phyloP scores from a whole-genome alignment of 2,888 invertebrate genomes.

The Ectobius pallidus region DNA sequence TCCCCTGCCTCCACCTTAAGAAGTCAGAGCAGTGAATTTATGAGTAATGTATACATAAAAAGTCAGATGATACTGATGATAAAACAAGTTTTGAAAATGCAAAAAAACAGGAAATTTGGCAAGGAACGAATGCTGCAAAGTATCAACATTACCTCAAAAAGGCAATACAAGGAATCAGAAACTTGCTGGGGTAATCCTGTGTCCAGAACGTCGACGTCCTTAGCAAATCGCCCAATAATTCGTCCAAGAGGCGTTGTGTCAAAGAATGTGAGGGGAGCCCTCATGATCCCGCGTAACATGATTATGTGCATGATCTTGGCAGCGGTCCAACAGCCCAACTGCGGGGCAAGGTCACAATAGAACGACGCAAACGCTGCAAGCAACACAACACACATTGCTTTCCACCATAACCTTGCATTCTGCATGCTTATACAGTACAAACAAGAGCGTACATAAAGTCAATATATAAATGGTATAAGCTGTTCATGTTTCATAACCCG shows the following conservation, averaged over 20 bases:
- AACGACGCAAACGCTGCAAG: slow-evolving; percentile 72
- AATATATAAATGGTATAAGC: too few species aligned
- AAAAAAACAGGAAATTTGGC: too few species aligned
- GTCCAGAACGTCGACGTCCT: slow-evolving; percentile 77
- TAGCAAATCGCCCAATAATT: slow-evolving; percentile 65
- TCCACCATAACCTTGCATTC: too few species aligned
- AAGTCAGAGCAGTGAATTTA: too few species aligned
- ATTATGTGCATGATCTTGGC: slow-evolving; percentile 60
- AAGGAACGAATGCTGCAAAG: background rate
- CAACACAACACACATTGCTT: slow-evolving; percentile 48
- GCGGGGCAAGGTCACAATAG: slow-evolving; percentile 70
- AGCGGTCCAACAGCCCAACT: slow-evolving; percentile 71
- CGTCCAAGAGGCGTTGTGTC: slow-evolving; percentile 60
- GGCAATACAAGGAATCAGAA: slow-evolving; percentile 71
- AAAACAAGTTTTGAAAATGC: background rate
- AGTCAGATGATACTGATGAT: too few species aligned
- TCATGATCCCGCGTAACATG: slow-evolving; percentile 56
- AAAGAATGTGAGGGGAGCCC: slow-evolving; percentile 59
- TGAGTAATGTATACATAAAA: too few species aligned
- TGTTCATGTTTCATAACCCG: too few species aligned
- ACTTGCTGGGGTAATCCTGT: slow-evolving; percentile 69
- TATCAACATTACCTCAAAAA: slow-evolving; percentile 68
- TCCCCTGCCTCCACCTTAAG: too few species aligned
- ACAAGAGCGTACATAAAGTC: too few species aligned
- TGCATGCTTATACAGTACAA: too few species aligned